Percentiles rank a stretch among this genome's conserved stretches.
Conservation (phyloP, 2,113 vertebrate genomes). For the Mixornis gularis region DNA sequence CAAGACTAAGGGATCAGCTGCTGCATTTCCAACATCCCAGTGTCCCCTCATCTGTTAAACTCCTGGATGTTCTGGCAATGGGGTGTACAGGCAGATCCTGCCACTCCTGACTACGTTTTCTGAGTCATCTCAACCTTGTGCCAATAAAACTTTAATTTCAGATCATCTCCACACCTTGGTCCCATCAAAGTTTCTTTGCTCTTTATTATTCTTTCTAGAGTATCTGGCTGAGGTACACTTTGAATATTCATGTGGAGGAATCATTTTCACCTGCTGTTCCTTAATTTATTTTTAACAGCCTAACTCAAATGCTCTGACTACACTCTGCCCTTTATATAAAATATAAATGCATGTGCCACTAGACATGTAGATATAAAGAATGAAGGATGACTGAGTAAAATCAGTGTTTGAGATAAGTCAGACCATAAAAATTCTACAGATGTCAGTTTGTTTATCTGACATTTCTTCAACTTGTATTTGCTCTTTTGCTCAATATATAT, state of each 20-base stretch:
- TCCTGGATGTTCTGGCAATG: neutral
- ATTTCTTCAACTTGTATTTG: neutral
- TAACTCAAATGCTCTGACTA: conserved; percentile 29
- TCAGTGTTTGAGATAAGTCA: neutral
- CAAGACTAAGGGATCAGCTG: neutral
- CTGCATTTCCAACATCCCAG: neutral
- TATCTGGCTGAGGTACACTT: neutral
- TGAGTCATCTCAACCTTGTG: neutral
- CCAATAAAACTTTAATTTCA: neutral
- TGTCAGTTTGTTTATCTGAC: conserved; percentile 3
- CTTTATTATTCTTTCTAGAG: conserved; percentile 21
- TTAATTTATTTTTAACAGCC: conserved; percentile 54
- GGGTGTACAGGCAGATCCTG: neutral
- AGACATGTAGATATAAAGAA: conserved; percentile 10
- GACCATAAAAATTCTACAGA: neutral
- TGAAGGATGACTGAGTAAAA: conserved; percentile 7
- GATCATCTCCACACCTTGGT: neutral
- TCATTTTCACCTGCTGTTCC: conserved; percentile 40
- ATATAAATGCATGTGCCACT: neutral
- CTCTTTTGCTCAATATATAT: neutral
- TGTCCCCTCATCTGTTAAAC: neutral
- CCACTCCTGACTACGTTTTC: neutral
- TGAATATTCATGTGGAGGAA: conserved; percentile 53
- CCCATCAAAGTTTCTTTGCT: neutral
- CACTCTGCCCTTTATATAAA: conserved; percentile 34